phyloP scores from a whole-genome alignment of 2,113 vertebrate species.

The Etia nguti region DNA sequence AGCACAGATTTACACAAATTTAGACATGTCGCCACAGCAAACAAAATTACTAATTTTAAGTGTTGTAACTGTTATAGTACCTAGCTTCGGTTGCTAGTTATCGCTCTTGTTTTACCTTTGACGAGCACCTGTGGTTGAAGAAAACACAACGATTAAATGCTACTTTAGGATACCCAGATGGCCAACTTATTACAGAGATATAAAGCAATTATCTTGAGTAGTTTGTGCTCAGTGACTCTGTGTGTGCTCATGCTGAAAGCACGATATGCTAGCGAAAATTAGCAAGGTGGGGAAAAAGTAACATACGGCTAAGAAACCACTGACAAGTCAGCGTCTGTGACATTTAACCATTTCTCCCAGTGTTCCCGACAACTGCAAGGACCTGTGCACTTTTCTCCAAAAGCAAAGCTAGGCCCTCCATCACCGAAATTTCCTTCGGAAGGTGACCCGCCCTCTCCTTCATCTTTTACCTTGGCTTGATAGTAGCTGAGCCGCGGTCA shows the following conservation, averaged over 20 bases:
- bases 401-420: conserved; percentile 56
- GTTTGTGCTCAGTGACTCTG: not conserved
- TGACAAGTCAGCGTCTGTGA: not conserved
- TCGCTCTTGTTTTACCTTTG: not conserved
- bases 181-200: not conserved
- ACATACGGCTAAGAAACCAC: not conserved
- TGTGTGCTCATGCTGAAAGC: not conserved
- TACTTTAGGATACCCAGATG: not conserved
- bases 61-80: not conserved
- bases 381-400: not conserved
- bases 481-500: conserved; percentile 76
- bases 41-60: not conserved
- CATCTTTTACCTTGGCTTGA: conserved; percentile 84
- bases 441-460: conserved; percentile 66
- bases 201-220: not conserved
- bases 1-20: not conserved
- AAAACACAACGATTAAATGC: not conserved
- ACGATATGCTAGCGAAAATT: conserved; percentile 34
- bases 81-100: conserved; percentile 24
- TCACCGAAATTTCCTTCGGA: conserved; percentile 74
- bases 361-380: not conserved
- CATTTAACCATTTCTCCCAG: not conserved
- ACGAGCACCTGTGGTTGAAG: not conserved
- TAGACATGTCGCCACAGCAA: not conserved
- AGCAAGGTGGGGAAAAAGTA: conserved; percentile 17